Evolutionary conservation across 2,797 vertebrate genomes (phyloP).

Genomic region (Sphenodon punctatus): DNA sequence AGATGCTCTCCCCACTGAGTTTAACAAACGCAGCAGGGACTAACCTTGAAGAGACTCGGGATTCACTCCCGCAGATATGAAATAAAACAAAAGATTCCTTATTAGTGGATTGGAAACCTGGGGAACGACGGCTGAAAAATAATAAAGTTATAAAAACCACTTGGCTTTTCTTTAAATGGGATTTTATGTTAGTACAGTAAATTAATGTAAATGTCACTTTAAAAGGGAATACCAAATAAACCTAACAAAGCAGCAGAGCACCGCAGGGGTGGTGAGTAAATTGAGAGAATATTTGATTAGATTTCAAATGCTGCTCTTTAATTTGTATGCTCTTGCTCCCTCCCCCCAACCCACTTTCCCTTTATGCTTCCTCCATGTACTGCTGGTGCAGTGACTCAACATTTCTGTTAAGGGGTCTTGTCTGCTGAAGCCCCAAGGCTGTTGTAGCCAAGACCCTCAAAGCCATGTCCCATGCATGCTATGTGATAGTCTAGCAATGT

Average conservation of each 20-base stretch:
- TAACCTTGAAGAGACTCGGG: constrained; percentile 56
- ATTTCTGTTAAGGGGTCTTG: constrained; percentile 6
- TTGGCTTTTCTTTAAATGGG: constrained; percentile 62
- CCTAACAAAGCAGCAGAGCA: constrained; percentile 68
- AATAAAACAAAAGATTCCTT: constrained; percentile 69
- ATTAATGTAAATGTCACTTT: constrained; percentile 75
- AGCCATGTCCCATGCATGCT: not conserved
- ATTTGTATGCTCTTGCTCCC: constrained; percentile 58
- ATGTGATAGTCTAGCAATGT: too few species aligned
- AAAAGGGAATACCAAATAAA: constrained; percentile 73
- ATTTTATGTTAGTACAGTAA: constrained; percentile 64
- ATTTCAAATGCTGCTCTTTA: constrained; percentile 70
- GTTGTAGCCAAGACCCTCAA: too few species aligned
- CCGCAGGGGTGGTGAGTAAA: constrained; percentile 67
- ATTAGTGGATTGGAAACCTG: constrained; percentile 59
- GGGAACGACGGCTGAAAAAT: constrained; percentile 46
- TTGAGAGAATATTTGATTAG: constrained; percentile 71
- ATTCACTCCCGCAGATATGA: constrained; percentile 50
- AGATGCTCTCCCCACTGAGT: constrained; percentile 8
- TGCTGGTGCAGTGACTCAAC: constrained; percentile 33
- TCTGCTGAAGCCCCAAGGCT: too few species aligned
- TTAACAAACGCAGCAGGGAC: constrained; percentile 65
- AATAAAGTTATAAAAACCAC: constrained; percentile 62
- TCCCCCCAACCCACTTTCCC: not conserved
- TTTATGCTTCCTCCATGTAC: not conserved